Evolutionary conservation across 2,797 vertebrate genomes (phyloP).

Genomic region (Enteromius thamalakanensis): DNA sequence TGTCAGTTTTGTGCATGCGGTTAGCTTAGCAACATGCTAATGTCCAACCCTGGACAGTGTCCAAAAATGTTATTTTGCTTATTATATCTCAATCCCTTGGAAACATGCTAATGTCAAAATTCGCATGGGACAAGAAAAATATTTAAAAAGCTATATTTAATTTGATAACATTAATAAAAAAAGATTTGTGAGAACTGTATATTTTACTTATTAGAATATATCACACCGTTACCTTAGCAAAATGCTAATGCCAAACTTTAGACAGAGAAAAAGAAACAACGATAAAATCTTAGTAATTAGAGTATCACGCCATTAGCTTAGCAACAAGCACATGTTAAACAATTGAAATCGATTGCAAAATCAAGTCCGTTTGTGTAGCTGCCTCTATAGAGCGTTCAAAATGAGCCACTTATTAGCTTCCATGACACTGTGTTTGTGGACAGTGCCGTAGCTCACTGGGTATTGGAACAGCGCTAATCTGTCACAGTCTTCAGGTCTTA

Average conservation of each 20-base stretch:
- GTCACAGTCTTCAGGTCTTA: constrained; percentile 1
- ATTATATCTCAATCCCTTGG: neutral
- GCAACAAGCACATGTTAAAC: neutral
- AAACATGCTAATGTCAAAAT: neutral
- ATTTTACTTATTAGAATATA: neutral
- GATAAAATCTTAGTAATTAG: no score
- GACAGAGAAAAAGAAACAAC: neutral
- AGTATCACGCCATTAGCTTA: neutral
- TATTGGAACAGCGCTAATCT: constrained; percentile 14
- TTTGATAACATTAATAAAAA: neutral
- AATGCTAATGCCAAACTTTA: neutral
- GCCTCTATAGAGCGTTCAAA: neutral
- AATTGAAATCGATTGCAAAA: neutral
- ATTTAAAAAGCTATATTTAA: neutral
- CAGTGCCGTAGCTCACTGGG: neutral
- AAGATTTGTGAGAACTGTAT: neutral
- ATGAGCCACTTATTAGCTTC: neutral
- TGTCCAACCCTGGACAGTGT: neutral
- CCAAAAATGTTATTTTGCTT: neutral
- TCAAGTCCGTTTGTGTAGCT: neutral
- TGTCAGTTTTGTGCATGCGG: neutral
- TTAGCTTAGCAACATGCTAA: constrained; percentile 4
- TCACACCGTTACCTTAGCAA: neutral
- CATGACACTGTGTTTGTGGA: neutral
- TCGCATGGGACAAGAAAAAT: neutral